Percentiles rank a stretch among this genome's conserved stretches.
phyloP scores from a whole-genome alignment of 2,888 invertebrate species.

The Andrena camellia region DNA sequence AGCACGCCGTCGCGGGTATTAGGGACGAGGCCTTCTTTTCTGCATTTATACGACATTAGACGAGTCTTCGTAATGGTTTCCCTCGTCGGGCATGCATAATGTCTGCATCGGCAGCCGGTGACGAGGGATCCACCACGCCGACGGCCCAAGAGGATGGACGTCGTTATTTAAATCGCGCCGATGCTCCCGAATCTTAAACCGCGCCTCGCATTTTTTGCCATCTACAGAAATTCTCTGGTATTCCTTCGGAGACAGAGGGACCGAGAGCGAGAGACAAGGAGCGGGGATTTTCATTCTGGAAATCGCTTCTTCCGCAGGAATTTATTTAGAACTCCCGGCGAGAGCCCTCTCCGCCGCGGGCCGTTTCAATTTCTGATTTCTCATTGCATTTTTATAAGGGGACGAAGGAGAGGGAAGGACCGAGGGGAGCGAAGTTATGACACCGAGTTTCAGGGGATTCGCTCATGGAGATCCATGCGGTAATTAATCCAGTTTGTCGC shows the following conservation, averaged over 20 bases:
- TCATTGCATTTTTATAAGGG: conserved; percentile 30
- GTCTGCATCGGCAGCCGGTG: conserved; percentile 51
- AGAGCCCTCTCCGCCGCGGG: background rate
- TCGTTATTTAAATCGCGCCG: conserved; percentile 70
- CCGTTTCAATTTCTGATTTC: background rate
- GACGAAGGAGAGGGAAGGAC: background rate
- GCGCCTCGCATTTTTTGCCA: background rate
- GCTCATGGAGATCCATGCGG: too few relatives aligned
- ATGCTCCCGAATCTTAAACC: background rate
- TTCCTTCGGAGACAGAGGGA: background rate
- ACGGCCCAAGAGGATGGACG: conserved; percentile 36
- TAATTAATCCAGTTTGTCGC: too few relatives aligned
- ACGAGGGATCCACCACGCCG: conserved; percentile 49
- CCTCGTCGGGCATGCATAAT: conserved; percentile 72
- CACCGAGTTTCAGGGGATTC: too few relatives aligned
- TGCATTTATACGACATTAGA: conserved; percentile 63
- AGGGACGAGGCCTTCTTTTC: conserved; percentile 47
- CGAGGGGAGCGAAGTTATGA: too few relatives aligned
- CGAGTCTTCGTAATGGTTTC: conserved; percentile 61
- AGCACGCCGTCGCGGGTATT: conserved; percentile 45
- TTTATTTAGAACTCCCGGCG: conserved; percentile 4
- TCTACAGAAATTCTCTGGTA: background rate
- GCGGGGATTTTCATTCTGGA: background rate
- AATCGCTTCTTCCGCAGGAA: conserved; percentile 13
- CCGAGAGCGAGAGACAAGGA: too few relatives aligned